Evolutionary conservation across 2,888 invertebrate species (phyloP), one percentile per base, ranked within the genome.

Genomic region (Trisateles emortualis): DNA sequence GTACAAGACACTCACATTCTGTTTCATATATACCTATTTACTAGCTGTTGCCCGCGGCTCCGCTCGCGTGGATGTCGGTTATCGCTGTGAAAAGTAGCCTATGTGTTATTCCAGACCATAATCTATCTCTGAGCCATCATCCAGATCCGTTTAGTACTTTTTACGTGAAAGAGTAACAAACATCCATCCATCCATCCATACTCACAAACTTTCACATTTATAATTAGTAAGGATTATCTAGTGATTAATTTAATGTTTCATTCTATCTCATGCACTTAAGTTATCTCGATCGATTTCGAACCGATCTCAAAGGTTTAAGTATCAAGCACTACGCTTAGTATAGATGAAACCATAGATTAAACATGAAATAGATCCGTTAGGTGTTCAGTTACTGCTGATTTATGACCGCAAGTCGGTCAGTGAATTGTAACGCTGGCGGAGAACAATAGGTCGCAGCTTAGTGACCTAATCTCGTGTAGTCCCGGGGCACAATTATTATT

Each of bases 401-500:
- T 35, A 11, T 5, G 16, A 5, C 36, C 26, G 26, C 11, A 26
- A 11, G 16, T 9, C 24, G 33, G 24, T 35, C n/a, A 35, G 44
- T 8, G 1, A 9, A 46, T 46, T 29, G 45, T 17, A 10, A 3
- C 4, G 11, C 17, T n/a, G n/a, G n/a, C n/a, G n/a, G n/a, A 17
- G 11, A 36, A 46, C 45, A 46, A 46, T 46, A 26, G 29, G 16
- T 17, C 11, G 17, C 32, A 32, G 32, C 36, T 38, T 46, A 29
- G 17, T 19, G 6, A 46, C 14, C 11, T 46, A 39, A 46, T 29
- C 46, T 30, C 38, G 19, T 17, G 30, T 19, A 32, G 22, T 32
- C 24, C 13, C 11, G 40, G 10, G 16, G 33, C 24, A 14, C n/a
- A 24, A 33, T 48, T 40, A 40, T 40, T 48, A 40, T 48, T 48